These are phyloP conservation scores for Elmis aenea DNA, from an alignment of 2,888 invertebrate species.

Conservation along the genomic window DNA sequence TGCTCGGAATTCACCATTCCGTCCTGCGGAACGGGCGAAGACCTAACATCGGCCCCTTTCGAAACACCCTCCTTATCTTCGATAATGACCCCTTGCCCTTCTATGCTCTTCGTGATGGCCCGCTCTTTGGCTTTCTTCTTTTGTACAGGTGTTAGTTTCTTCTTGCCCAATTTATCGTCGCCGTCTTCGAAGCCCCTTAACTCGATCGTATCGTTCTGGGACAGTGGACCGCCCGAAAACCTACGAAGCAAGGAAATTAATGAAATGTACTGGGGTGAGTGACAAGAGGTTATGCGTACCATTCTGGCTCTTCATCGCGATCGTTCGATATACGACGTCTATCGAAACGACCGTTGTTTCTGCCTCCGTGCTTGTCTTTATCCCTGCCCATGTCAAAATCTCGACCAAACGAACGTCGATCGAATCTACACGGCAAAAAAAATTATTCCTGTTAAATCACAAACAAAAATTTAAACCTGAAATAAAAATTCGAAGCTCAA, in stretches of 20 bases:
- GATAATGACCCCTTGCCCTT: constrained; percentile 1
- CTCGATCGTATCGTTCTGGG: constrained; percentile 89
- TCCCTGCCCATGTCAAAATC: constrained; percentile 48
- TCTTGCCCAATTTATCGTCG: constrained; percentile 45
- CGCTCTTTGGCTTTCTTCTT: constrained; percentile 47
- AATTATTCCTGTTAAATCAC: background rate
- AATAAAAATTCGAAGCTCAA: too few relatives aligned
- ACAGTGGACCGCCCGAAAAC: constrained; percentile 84
- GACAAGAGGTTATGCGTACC: constrained; percentile 60
- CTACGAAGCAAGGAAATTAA: constrained; percentile 37
- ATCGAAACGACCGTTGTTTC: constrained; percentile 49
- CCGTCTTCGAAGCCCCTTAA: constrained; percentile 89
- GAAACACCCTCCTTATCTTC: background rate
- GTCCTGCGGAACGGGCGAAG: constrained; percentile 1
- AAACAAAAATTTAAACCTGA: too few relatives aligned
- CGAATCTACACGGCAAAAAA: constrained; percentile 38
- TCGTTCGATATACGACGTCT: constrained; percentile 49
- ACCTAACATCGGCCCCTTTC: constrained; percentile 6
- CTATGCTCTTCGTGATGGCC: background rate
- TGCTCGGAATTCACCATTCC: background rate
- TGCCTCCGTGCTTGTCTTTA: constrained; percentile 27
- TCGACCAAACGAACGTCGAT: constrained; percentile 57
- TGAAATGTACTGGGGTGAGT: background rate
- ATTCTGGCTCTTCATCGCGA: constrained; percentile 81
- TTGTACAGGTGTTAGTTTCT: constrained; percentile 46